Evolutionary conservation across 2,113 vertebrate species (phyloP).

Genomic region (Percina caprodes): DNA sequence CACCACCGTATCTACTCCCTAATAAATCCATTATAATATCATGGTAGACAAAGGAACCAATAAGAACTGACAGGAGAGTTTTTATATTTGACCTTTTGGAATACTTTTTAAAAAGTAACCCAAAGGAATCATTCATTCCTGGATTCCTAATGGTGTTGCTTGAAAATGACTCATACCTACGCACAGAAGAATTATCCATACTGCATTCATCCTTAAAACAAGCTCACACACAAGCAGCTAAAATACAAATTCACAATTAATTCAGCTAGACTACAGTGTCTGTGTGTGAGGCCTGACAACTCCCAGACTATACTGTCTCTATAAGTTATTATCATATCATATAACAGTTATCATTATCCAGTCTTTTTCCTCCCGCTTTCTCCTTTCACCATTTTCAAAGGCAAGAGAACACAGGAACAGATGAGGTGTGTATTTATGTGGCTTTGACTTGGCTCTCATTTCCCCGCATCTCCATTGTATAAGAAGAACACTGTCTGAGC

Average conservation of each 20-base stretch:
- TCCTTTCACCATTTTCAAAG: constrained; percentile 21
- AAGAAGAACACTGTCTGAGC: constrained; percentile 12
- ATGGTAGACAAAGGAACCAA: constrained; percentile 3
- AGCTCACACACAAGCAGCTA: constrained; percentile 9
- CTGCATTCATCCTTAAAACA: not conserved
- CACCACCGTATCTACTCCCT: not conserved
- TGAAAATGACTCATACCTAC: not conserved
- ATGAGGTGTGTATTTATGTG: constrained; percentile 48
- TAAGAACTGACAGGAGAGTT: constrained; percentile 7
- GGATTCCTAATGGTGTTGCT: constrained; percentile 2
- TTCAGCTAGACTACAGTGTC: not conserved
- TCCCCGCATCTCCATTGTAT: constrained; percentile 11
- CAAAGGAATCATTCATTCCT: not conserved
- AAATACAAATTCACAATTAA: not conserved
- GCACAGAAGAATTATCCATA: not conserved
- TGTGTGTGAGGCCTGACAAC: constrained; percentile 24
- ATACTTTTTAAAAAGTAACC: not conserved
- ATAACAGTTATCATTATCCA: constrained; percentile 13
- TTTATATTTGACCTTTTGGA: constrained; percentile 27
- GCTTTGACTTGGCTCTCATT: constrained; percentile 37
- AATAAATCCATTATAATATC: constrained; percentile 28
- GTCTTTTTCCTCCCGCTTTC: not conserved
- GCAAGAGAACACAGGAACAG: constrained; percentile 28
- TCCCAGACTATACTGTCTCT: constrained; percentile 29
- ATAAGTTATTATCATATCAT: constrained; percentile 19